Evolutionary conservation across 2,888 invertebrate genomes (phyloP), one percentile per base, ranked within the genome.

Genomic region (Gryllus longicercus): DNA sequence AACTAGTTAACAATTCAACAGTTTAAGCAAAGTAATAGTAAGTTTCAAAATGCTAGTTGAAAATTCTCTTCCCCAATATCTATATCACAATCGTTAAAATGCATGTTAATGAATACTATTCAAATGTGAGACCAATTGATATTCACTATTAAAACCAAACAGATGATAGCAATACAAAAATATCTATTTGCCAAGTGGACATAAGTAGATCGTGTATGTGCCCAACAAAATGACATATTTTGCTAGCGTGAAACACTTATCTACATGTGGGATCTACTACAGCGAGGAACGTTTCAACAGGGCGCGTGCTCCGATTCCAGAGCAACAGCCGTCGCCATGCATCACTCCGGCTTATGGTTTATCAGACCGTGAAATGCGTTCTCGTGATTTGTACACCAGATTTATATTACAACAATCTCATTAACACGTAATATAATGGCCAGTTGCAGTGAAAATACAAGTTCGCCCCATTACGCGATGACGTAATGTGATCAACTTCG

Each of bases 281-380:
- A 14, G 11, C 63, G 14, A 63, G n/a, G 4, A 63, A 63, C 14
- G 63, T 63, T 63, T n/a, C 16, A 63, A 63, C 63, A n/a, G 63
- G n/a, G 63, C n/a, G 63, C n/a, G 8, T 4, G 63, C n/a, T n/a
- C 63, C 12, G 63, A 63, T 63, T 63, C 63, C 63, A 18, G 38
- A 38, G 5, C n/a, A 63, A 63, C 63, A 18, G n/a, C 5, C 63
- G 63, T 63, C 14, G n/a, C 63, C 63, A 63, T 63, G n/a, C 63
- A 63, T 63, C 63, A 63, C 63, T 14, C 63, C 16, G 16, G 63
- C 63, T 63, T 63, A 18, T n/a, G 63, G n/a, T 14, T 63, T 63
- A 63, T 63, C 63, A 63, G 63, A 63, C 63, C 63, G 63, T 63
- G 63, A 63, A 63, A 63, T 63, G 63, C 63, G 63, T 63, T n/a